phyloP scores from a whole-genome alignment of 2,797 vertebrate genomes.

The Gallinago stenura region DNA sequence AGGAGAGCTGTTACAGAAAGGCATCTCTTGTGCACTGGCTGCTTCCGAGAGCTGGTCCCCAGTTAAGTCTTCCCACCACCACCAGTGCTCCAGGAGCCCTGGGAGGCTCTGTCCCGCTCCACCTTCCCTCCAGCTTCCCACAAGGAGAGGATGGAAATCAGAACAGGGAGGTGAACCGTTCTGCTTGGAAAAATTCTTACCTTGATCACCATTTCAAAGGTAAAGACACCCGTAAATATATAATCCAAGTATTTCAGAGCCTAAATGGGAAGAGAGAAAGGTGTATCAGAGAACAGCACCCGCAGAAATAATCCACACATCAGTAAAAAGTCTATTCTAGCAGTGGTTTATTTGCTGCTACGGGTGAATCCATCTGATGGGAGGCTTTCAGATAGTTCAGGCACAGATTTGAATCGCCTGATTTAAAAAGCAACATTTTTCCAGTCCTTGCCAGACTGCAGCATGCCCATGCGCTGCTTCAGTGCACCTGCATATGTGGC shows the following conservation, averaged over 20 bases:
- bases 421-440: neutral
- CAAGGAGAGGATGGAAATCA: neutral
- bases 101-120: neutral
- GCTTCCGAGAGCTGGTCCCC: neutral
- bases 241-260: constrained; percentile 98
- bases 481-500: neutral
- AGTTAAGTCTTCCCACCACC: neutral
- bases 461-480: neutral
- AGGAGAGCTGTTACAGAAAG: neutral
- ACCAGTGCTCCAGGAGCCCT: neutral
- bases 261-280: constrained; percentile 70
- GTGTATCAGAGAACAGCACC: neutral
- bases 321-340: neutral
- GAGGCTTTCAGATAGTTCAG: neutral
- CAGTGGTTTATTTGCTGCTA: neutral
- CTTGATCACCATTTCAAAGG: constrained; percentile 99
- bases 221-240: constrained; percentile 97
- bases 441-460: neutral
- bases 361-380: neutral
- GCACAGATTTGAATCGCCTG: neutral
- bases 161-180: neutral
- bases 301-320: neutral
- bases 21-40: neutral
- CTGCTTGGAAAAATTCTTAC: constrained; percentile 75
- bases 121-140: neutral